Conservation (phyloP, 2,888 invertebrate genomes). For the Diaphora mendica region DNA sequence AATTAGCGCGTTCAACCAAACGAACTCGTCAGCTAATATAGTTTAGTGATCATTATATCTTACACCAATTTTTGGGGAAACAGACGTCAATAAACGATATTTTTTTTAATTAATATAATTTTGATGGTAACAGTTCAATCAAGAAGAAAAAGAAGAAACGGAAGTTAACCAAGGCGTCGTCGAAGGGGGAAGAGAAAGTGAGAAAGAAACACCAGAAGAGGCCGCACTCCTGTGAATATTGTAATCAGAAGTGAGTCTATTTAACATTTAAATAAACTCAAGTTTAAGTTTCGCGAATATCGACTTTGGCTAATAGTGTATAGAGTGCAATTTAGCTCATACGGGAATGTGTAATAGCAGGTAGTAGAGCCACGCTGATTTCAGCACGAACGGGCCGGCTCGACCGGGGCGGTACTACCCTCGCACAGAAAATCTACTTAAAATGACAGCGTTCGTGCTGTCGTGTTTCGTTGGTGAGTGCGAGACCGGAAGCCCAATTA, state of each 20-base stretch:
- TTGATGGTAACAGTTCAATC: conserved; percentile 18
- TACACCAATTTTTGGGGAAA: too few species aligned
- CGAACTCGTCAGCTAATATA: too few species aligned
- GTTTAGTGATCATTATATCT: too few species aligned
- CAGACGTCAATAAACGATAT: background rate
- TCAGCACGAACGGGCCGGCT: too few species aligned
- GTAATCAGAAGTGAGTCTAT: conserved; percentile 65
- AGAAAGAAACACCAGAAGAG: conserved; percentile 62
- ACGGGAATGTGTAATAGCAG: background rate
- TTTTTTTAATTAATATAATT: background rate
- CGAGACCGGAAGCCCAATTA: too few species aligned
- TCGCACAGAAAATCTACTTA: too few species aligned
- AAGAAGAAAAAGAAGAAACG: conserved; percentile 55
- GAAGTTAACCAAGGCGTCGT: conserved; percentile 46
- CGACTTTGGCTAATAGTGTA: background rate
- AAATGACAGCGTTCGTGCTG: too few species aligned
- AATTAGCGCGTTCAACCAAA: too few species aligned
- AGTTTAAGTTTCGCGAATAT: background rate
- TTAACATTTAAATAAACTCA: background rate
- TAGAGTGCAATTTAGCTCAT: background rate
- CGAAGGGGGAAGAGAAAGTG: conserved; percentile 46
- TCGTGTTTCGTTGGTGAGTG: too few species aligned
- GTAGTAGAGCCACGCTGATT: too few species aligned
- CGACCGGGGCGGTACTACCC: too few species aligned
- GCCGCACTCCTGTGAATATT: conserved; percentile 74